Percentiles rank a stretch among this genome's conserved stretches.
phyloP scores from a whole-genome alignment of 2,888 invertebrate species.

The Tholera decimalis region DNA sequence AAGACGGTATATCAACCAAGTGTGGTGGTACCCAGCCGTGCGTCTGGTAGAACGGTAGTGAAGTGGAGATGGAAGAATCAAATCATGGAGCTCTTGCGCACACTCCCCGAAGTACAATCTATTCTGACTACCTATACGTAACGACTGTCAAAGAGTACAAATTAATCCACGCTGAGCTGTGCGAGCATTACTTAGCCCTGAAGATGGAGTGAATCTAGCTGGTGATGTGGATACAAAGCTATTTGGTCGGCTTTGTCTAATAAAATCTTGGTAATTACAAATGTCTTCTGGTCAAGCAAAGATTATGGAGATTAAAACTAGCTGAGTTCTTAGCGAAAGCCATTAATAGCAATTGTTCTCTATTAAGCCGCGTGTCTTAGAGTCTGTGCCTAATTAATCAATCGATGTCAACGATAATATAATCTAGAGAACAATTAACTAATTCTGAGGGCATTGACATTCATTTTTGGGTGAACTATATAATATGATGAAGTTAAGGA shows the following conservation, averaged over 20 bases:
- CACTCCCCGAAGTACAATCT: no score
- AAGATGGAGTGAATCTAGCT: no score
- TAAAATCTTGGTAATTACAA: slow-evolving; percentile 24
- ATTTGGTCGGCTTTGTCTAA: slow-evolving; percentile 46
- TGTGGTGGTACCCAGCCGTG: no score
- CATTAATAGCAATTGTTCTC: slow-evolving; percentile 68
- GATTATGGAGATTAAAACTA: slow-evolving; percentile 65
- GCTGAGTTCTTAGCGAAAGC: slow-evolving; percentile 51
- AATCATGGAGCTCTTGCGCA: no score
- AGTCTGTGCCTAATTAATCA: slow-evolving; percentile 42
- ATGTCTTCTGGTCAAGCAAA: slow-evolving; percentile 47
- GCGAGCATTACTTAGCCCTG: no score
- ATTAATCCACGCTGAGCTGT: no score
- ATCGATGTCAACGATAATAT: slow-evolving; percentile 58
- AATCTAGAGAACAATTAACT: slow-evolving; percentile 49
- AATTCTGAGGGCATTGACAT: slow-evolving; percentile 56
- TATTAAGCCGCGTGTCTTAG: slow-evolving; percentile 54
- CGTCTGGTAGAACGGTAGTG: no score
- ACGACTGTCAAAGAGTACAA: no score
- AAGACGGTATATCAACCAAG: no score
- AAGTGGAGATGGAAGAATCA: no score
- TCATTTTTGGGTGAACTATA: slow-evolving; percentile 23
- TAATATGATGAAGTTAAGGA: not conserved
- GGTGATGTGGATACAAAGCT: no score
- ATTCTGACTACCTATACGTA: no score